phyloP scores from a whole-genome alignment of 2,888 invertebrate genomes.

The Ornithoptera alexandrae region DNA sequence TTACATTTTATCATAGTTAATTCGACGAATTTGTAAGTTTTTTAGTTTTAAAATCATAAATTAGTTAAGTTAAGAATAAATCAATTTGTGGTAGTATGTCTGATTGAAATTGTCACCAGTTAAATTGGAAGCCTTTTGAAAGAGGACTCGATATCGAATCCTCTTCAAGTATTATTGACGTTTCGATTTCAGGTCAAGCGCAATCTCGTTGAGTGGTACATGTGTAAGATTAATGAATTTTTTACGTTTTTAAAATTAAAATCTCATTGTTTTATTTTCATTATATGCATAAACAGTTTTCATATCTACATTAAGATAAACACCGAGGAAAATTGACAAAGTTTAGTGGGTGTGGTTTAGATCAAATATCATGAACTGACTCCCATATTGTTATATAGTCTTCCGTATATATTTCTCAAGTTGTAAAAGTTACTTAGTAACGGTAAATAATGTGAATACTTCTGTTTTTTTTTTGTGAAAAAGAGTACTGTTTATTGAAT shows the following conservation, averaged over 20 bases:
- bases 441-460: no score
- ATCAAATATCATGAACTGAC: no score
- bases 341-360: no score
- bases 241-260: not conserved
- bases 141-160: constrained; percentile 6
- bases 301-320: no score
- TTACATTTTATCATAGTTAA: not conserved
- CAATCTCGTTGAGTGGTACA: not conserved
- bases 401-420: no score
- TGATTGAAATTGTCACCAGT: not conserved
- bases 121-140: constrained; percentile 6
- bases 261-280: no score
- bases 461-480: no score
- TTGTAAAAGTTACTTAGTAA: no score
- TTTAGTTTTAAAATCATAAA: not conserved
- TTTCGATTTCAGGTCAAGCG: constrained; percentile 11
- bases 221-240: not conserved
- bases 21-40: not conserved
- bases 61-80: not conserved
- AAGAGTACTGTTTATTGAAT: no score
- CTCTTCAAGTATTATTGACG: constrained; percentile 13
- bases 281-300: no score
- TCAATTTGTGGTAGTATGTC: not conserved
- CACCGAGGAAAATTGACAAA: no score
- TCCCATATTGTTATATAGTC: no score